These are phyloP conservation scores for Graphium colonna DNA, from an alignment of 2,888 invertebrate species.

Conservation along the genomic window DNA sequence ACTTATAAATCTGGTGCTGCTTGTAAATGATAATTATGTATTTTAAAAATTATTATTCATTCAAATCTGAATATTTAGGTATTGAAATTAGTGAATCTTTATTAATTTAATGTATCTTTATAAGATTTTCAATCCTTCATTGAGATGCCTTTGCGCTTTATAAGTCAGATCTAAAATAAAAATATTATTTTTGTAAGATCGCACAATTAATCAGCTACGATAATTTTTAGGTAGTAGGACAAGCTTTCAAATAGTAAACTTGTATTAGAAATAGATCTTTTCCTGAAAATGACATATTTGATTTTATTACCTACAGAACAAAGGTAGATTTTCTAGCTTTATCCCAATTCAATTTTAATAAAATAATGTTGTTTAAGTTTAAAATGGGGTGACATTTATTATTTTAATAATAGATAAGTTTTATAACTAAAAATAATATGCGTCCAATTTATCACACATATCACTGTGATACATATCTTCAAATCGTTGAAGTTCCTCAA, in stretches of 20 bases:
- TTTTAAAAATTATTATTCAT: background rate
- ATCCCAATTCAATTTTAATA: too few relatives aligned
- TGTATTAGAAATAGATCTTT: background rate
- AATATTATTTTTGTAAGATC: background rate
- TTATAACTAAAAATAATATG: background rate
- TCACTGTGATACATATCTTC: conserved; percentile 23
- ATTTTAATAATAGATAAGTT: too few relatives aligned
- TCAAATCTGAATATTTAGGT: too few relatives aligned
- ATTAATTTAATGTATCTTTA: too few relatives aligned
- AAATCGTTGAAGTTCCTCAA: conserved; percentile 8
- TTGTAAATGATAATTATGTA: background rate
- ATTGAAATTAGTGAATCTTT: too few relatives aligned
- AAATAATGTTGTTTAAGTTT: too few relatives aligned
- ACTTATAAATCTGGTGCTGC: conserved; percentile 8
- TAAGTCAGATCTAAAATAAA: background rate
- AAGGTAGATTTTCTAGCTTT: too few relatives aligned
- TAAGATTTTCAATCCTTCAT: too few relatives aligned
- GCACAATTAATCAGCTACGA: conserved; percentile 11
- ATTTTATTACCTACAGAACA: too few relatives aligned
- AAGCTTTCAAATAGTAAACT: too few relatives aligned
- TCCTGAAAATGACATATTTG: too few relatives aligned
- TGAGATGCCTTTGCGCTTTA: background rate
- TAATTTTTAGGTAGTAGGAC: background rate
- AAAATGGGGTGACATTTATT: too few relatives aligned
- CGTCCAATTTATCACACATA: conserved; percentile 21